Percentiles rank a stretch among this genome's conserved stretches.
Evolutionary conservation across 2,888 invertebrate genomes (phyloP).

Genomic region (Rosalia funebris): DNA sequence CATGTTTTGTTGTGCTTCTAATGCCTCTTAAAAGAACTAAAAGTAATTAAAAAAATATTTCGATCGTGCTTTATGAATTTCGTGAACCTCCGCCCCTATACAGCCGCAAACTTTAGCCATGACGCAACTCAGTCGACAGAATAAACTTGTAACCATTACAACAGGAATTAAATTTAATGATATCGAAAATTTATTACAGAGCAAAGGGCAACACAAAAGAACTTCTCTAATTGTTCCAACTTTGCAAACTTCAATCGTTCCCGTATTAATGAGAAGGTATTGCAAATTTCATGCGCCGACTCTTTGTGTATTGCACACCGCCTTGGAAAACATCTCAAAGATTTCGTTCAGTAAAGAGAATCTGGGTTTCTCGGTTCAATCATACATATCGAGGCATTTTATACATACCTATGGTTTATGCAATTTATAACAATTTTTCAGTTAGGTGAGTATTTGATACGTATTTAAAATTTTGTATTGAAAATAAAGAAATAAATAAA

Average conservation of each 20-base stretch:
- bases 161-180: constrained; percentile 57
- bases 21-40: no score
- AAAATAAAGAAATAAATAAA: no score
- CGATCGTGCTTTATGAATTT: no score
- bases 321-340: constrained; percentile 7
- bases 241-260: constrained; percentile 42
- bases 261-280: constrained; percentile 42
- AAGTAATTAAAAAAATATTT: no score
- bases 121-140: constrained; percentile 41
- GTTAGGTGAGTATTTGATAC: no score
- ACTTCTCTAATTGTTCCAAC: constrained; percentile 45
- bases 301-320: constrained; percentile 31
- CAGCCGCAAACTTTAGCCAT: constrained; percentile 34
- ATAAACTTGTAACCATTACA: constrained; percentile 57
- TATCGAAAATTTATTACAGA: constrained; percentile 54
- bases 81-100: constrained; percentile 24
- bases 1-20: no score
- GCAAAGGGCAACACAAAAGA: constrained; percentile 51
- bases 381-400: no score
- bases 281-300: constrained; percentile 36
- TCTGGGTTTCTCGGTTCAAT: no score
- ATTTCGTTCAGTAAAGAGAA: no score
- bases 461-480: no score
- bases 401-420: no score
- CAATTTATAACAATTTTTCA: no score